Evolutionary conservation across 2,888 invertebrate species (phyloP), one percentile per base, ranked within the genome.

Genomic region (Vanessa cardui): DNA sequence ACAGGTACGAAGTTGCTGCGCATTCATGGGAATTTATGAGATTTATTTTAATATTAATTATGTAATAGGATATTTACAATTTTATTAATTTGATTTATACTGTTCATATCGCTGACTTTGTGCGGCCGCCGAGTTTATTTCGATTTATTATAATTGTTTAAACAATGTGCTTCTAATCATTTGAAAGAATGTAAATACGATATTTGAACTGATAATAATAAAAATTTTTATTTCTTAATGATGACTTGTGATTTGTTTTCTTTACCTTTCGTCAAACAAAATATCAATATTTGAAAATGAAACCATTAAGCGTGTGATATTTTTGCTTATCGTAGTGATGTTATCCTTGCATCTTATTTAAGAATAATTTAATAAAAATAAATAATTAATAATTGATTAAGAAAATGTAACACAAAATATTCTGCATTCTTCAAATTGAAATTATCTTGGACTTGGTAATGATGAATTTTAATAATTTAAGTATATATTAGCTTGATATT

Each of bases 131-230:
- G 82, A 80, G 82, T 83, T 77, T 83, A 80, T 79, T 83, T 82
- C 68, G 54, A 60, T 68, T 80, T 84, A 71, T 85, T 84, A 84
- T 81, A 81, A 83, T 83, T 87, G 85, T 87, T 84, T 89, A 89
- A 88, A 91, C 86, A 88, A 89, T 89, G 90, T 91, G 91, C 92
- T 92, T 92, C 90, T 91, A 90, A 85, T 91, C 86, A 87, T 90
- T 90, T 87, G 90, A 92, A 92, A 87, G 82, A 89, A 85, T 93
- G 93, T 93, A 93, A 91, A 93, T 93, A 93, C 84, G 92, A 93
- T 92, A 93, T 92, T 93, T 93, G 93, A 93, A 93, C 93, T 93
- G 93, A 93, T 93, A 92, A 93, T 92, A 93, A 93, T 92, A 91
- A 92, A 90, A 90, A 88, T 87, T 88, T 88, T 90, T 92, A 92